These are phyloP conservation scores for Graphium colonna DNA, from an alignment of 2,888 invertebrate genomes.

Conservation along the genomic window DNA sequence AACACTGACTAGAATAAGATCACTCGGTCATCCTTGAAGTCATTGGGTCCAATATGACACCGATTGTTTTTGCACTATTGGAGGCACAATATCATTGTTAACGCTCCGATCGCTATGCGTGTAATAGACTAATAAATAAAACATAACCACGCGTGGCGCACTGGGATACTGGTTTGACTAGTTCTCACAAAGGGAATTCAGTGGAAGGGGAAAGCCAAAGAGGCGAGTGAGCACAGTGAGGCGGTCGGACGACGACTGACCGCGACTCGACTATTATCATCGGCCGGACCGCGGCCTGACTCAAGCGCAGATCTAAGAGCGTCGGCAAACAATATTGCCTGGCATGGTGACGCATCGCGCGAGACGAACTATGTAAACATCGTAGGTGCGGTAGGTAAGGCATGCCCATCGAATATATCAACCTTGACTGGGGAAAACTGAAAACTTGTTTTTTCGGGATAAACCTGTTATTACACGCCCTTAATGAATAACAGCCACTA, in stretches of 20 bases:
- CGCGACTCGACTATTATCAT: constrained; percentile 57
- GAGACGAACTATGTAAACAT: constrained; percentile 47
- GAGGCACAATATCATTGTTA: constrained; percentile 37
- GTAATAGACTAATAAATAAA: constrained; percentile 34
- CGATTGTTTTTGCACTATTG: constrained; percentile 40
- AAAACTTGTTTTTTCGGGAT: constrained; percentile 34
- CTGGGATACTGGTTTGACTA: constrained; percentile 18
- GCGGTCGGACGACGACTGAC: constrained; percentile 52
- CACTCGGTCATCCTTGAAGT: constrained; percentile 41
- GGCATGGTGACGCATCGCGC: constrained; percentile 58
- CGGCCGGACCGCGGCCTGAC: constrained; percentile 51
- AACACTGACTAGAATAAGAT: constrained; percentile 56
- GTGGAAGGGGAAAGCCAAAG: too few species aligned
- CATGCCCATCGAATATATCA: constrained; percentile 36
- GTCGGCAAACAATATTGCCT: constrained; percentile 61
- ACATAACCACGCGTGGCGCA: constrained; percentile 20
- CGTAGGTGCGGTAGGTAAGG: constrained; percentile 51
- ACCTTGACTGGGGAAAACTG: constrained; percentile 37
- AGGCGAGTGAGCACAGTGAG: constrained; percentile 39
- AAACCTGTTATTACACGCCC: not conserved
- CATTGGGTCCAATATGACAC: constrained; percentile 52
- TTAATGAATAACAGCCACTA: not conserved
- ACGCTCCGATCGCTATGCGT: constrained; percentile 33
- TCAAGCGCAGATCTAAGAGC: constrained; percentile 63
- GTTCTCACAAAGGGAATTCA: constrained; percentile 29